A percentile compares a stretch with the other conserved stretches of the same genome.
These are phyloP conservation scores for Schizothorax lantsangensis DNA, from an alignment of 2,797 vertebrate species.

Conservation along the genomic window DNA sequence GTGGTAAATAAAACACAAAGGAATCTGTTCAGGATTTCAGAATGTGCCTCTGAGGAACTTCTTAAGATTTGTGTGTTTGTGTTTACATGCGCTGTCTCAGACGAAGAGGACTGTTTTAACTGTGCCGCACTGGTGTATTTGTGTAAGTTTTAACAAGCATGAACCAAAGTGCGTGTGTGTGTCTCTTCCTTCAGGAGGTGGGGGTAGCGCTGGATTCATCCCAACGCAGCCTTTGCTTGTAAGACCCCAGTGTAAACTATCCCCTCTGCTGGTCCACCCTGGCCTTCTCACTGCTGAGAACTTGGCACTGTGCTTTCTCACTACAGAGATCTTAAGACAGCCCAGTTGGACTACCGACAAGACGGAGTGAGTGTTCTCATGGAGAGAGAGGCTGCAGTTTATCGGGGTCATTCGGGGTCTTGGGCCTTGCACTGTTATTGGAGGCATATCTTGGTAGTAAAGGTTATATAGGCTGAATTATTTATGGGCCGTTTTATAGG, in stretches of 20 bases:
- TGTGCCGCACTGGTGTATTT: conserved; percentile 49
- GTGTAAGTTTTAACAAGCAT: conserved; percentile 33
- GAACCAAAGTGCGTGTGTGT: conserved; percentile 17
- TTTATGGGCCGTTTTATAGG: conserved; percentile 54
- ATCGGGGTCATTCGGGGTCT: conserved; percentile 33
- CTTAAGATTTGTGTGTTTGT: conserved; percentile 36
- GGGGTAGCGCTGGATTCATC: neutral
- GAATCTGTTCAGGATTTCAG: conserved; percentile 15
- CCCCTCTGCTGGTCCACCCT: conserved; percentile 21
- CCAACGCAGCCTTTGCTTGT: neutral
- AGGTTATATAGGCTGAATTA: conserved; percentile 32
- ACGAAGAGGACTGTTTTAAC: conserved; percentile 14
- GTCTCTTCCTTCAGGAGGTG: conserved; percentile 11
- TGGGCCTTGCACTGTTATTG: conserved; percentile 9
- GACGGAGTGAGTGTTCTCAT: conserved; percentile 12
- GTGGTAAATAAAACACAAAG: conserved; percentile 21
- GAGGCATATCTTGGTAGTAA: conserved; percentile 32
- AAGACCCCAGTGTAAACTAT: conserved; percentile 36
- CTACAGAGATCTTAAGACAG: conserved; percentile 20
- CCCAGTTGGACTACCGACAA: conserved; percentile 27
- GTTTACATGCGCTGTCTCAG: conserved; percentile 23
- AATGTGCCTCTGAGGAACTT: conserved; percentile 44
- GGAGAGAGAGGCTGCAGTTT: conserved; percentile 20
- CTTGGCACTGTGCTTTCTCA: conserved; percentile 12
- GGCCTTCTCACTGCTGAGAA: conserved; percentile 46